Evolutionary conservation across 1,140 invertebrate genomes (phyloP), one percentile per base, ranked within the genome.

Genomic region (Orchesella cincta): DNA sequence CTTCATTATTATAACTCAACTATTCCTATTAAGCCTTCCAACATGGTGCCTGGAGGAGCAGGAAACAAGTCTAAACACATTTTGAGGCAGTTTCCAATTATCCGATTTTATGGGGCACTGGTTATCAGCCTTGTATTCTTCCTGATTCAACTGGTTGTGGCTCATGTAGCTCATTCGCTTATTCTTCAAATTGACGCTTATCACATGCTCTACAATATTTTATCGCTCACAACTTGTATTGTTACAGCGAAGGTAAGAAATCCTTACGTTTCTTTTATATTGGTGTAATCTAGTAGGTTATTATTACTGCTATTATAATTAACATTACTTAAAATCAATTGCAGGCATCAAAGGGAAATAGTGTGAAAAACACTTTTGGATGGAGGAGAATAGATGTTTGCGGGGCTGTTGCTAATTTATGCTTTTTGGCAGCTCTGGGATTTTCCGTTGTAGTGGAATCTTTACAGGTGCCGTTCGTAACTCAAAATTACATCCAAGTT

Each of bases 301-400:
- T 46, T 46, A 8, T 46, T 20, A 46, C 39, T 46, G 12, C 12
- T 23, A 8, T 23, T 26, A 12, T 12, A 64, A 64, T 64, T 5
- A 64, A 31, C 5, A 8, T 14, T 12, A n/a, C n/a, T n/a, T 64
- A 64, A 26, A 12, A 26, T 23, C 14, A 18, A 23, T 28, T 51
- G 34, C 8, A 34, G 39, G 16, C 14, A 23, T 26, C 18, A 29
- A 72, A 67, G 28, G 29, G 39, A 70, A 74, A 74, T 29, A 89
- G 89, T 75, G 87, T 95, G 76, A 90, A 91, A 57, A 95, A 95
- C 84, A 97, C 94, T 0, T 97, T 97, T 80, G 94, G 94, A 0
- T 97, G 94, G 94, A 93, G 93, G 0, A 88, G 94, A 73, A 92
- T 95, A 33, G 93, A 96, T 82, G 91, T 96, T 0, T 75, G 85